Conservation (phyloP, 2,888 invertebrate genomes). For the Sinentomon sp. region DNA sequence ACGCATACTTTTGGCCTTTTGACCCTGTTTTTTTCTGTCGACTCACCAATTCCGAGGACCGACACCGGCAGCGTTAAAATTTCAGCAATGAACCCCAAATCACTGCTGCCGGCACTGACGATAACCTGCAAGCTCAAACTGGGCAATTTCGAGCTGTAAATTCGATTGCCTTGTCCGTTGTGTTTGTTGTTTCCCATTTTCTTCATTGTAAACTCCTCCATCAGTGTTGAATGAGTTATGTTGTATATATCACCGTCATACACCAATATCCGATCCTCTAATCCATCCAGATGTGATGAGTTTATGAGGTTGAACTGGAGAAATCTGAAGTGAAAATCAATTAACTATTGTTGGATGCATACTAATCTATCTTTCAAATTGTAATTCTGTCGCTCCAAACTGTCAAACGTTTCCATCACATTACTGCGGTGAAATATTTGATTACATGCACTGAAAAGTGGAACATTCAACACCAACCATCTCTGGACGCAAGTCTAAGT, state of each 20-base stretch:
- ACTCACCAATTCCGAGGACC: slow-evolving; percentile 62
- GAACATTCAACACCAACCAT: no score
- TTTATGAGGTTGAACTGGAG: slow-evolving; percentile 78
- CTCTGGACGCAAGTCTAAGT: no score
- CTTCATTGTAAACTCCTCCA: slow-evolving; percentile 30
- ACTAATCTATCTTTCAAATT: no score
- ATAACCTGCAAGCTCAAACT: slow-evolving; percentile 70
- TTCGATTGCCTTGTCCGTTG: slow-evolving; percentile 25
- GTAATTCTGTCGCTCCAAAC: no score
- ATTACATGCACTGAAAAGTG: no score
- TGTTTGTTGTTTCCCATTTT: slow-evolving; percentile 16
- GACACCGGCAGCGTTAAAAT: slow-evolving; percentile 80
- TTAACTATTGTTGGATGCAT: no score
- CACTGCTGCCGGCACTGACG: slow-evolving; percentile 79
- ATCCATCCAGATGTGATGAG: slow-evolving; percentile 48
- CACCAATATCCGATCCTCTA: slow-evolving; percentile 53
- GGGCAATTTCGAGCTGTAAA: slow-evolving; percentile 44
- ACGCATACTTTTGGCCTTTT: no score
- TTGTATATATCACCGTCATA: slow-evolving; percentile 85
- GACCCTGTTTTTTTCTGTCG: no score
- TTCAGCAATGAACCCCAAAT: slow-evolving; percentile 90
- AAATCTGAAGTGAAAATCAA: slow-evolving; percentile 27
- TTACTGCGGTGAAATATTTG: no score
- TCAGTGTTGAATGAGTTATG: slow-evolving; percentile 33
- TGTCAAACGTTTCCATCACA: no score